These are phyloP conservation scores for Andrena chrysosceles DNA, from an alignment of 2,888 invertebrate genomes.

Conservation along the genomic window DNA sequence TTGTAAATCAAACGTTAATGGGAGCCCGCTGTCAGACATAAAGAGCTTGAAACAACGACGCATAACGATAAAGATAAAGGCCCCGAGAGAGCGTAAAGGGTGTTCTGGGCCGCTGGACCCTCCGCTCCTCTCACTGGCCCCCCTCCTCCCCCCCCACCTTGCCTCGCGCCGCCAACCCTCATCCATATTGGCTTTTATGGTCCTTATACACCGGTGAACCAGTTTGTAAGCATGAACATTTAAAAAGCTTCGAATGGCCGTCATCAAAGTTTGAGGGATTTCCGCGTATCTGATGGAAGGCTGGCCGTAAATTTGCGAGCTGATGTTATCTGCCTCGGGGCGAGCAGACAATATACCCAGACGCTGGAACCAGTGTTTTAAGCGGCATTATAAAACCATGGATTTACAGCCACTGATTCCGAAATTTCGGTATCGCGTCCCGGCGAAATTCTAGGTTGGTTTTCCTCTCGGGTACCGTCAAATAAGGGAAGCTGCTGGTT, in stretches of 20 bases:
- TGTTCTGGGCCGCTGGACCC: slow-evolving; percentile 51
- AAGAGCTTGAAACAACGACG: slow-evolving; percentile 84
- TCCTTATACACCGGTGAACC: slow-evolving; percentile 64
- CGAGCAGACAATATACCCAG: slow-evolving; percentile 29
- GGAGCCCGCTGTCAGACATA: slow-evolving; percentile 81
- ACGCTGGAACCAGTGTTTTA: slow-evolving; percentile 20
- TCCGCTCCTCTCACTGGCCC: not conserved
- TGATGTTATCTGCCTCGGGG: slow-evolving; percentile 45
- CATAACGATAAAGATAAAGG: slow-evolving; percentile 84
- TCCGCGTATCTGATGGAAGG: slow-evolving; percentile 61
- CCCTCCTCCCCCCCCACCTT: not conserved
- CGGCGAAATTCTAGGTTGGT: not conserved
- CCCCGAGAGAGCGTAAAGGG: slow-evolving; percentile 71
- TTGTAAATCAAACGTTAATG: slow-evolving; percentile 85
- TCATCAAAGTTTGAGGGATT: slow-evolving; percentile 65
- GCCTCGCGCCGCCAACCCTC: not conserved
- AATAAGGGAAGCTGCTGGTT: not conserved
- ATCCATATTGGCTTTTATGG: slow-evolving; percentile 69
- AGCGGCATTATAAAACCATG: slow-evolving; percentile 13
- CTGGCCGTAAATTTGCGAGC: slow-evolving; percentile 53
- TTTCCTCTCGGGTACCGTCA: not conserved
- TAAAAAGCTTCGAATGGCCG: slow-evolving; percentile 57
- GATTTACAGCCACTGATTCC: slow-evolving; percentile 16
- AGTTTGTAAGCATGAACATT: slow-evolving; percentile 70
- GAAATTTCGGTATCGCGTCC: slow-evolving; percentile 15